Conservation (phyloP, 2,113 vertebrate species). For the Theristicus caerulescens region DNA sequence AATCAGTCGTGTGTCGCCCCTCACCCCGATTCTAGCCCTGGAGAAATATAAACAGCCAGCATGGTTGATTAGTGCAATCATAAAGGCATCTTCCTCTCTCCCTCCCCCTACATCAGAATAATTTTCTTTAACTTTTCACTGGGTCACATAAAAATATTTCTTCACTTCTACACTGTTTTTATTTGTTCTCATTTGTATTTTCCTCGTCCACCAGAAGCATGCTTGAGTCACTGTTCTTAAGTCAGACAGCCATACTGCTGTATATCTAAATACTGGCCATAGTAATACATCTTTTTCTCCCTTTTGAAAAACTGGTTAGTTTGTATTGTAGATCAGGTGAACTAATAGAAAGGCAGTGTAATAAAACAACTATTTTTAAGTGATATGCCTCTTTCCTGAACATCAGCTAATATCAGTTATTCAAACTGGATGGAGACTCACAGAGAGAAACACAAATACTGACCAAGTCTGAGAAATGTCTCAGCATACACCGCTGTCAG, state of each 20-base stretch:
- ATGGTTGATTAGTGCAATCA: neutral
- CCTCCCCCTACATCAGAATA: neutral
- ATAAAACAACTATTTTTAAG: neutral
- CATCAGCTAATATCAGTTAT: neutral
- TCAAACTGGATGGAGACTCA: neutral
- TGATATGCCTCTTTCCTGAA: neutral
- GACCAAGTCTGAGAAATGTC: fast-evolving
- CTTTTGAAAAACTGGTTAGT: neutral
- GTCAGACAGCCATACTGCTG: neutral
- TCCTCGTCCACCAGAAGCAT: neutral
- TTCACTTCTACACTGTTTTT: neutral
- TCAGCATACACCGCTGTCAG: fast-evolving
- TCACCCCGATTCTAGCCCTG: neutral
- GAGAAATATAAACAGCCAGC: neutral
- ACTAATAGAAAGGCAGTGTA: neutral
- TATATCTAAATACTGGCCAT: fast-evolving
- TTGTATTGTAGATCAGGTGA: neutral
- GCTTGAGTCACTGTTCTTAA: neutral
- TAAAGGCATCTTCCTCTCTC: neutral
- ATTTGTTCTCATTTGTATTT: neutral
- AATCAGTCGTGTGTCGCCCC: neutral
- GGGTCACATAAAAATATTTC: neutral
- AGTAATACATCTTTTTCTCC: neutral
- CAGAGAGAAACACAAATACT: neutral
- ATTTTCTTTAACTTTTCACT: neutral